phyloP scores from a whole-genome alignment of 1,140 invertebrate species.

The Drosophila parabipectinata region DNA sequence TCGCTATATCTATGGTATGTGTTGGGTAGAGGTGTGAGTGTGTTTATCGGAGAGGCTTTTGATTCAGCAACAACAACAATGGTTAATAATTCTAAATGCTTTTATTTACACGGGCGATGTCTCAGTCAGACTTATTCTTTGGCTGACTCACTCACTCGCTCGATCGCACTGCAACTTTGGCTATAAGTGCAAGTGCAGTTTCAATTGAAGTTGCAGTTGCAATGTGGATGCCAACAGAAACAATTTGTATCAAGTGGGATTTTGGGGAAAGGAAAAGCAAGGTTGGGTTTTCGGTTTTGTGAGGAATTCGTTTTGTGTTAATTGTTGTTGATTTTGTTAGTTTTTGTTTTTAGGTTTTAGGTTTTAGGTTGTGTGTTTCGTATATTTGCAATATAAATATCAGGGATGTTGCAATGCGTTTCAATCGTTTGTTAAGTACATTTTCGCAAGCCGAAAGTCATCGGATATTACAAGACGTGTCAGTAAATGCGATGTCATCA shows the following conservation, averaged over 20 bases:
- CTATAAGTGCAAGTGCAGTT: conserved; percentile 15
- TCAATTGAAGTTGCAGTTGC: background rate
- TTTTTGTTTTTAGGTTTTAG: conserved; percentile 2
- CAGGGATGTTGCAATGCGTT: conserved; percentile 18
- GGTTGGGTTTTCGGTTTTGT: conserved; percentile 19
- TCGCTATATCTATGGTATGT: conserved; percentile 25
- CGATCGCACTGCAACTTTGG: conserved; percentile 32
- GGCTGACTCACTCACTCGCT: conserved; percentile 44
- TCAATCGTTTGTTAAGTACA: conserved; percentile 81
- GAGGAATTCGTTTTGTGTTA: conserved; percentile 14
- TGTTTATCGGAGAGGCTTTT: conserved; percentile 5
- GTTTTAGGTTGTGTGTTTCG: conserved; percentile 2
- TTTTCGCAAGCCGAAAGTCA: conserved; percentile 83
- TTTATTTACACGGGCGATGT: conserved; percentile 20
- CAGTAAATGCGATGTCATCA: conserved; percentile 84
- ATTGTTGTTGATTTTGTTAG: conserved; percentile 34
- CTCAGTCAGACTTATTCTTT: conserved; percentile 57
- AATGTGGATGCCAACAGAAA: background rate
- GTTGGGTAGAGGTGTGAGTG: background rate
- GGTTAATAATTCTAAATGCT: conserved; percentile 22
- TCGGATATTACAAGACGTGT: conserved; percentile 83
- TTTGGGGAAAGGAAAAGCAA: background rate
- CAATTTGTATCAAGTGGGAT: conserved; percentile 3
- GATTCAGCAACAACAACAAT: conserved; percentile 37
- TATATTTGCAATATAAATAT: conserved; percentile 9